phyloP scores from a whole-genome alignment of 2,888 invertebrate species.

The Macaria notata region DNA sequence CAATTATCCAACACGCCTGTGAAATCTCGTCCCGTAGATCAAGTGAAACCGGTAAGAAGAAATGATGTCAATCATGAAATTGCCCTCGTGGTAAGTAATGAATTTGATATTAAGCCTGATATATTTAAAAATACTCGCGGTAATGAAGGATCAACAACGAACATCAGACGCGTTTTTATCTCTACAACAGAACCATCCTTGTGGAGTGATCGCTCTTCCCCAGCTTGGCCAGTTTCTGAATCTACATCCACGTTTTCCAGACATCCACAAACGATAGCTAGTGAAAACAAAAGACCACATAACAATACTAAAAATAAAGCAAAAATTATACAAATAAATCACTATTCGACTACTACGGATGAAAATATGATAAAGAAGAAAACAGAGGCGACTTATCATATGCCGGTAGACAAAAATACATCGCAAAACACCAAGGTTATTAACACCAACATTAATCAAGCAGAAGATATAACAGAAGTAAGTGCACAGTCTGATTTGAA shows the following conservation, averaged over 20 bases:
- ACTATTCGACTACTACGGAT: not conserved
- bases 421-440: no score
- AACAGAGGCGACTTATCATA: no score
- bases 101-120: conserved; percentile 21
- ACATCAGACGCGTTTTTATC: conserved; percentile 11
- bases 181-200: conserved; percentile 6
- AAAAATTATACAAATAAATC: not conserved
- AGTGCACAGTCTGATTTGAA: no score
- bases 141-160: conserved; percentile 2
- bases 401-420: no score
- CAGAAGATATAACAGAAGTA: no score
- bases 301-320: conserved; percentile 1
- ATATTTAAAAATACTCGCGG: conserved; percentile 15
- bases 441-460: no score
- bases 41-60: conserved; percentile 8
- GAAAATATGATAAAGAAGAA: no score
- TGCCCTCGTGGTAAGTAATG: conserved; percentile 13
- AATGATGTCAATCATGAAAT: conserved; percentile 3
- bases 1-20: conserved; percentile 41
- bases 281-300: not conserved
- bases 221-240: conserved; percentile 1
- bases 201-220: conserved; percentile 3
- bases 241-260: not conserved
- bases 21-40: conserved; percentile 40
- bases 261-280: not conserved